Base-by-base conservation (phyloP, 2,113 vertebrate species). In the Gnathonemus longibarbis region DNA sequence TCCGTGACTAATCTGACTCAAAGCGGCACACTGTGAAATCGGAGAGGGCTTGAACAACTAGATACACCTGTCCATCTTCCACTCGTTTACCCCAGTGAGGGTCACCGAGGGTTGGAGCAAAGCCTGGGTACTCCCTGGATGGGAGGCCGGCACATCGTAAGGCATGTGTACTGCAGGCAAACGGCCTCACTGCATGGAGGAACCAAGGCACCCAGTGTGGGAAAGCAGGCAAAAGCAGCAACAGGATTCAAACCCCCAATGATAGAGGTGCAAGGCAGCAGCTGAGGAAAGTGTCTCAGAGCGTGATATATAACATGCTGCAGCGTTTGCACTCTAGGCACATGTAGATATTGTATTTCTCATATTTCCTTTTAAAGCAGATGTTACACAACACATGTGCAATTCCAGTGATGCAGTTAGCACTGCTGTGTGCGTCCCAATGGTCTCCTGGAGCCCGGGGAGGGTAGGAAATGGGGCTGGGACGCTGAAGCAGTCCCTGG, bases 1-100 rank as follows among this genome's bases (percentile, higher is more conserved):
- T 83, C 56, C 39, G 74, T 89, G 50, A 89, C 89, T 89, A 56
- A 84, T 84, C 89, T 85, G 52, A 84, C 52, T 89, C 89, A 89
- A 89, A 89, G 74, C 49, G 6, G 66, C 48, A n/a, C 50, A 19
- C 49, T 35, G 85, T 17, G 50, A 52, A 56, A 87, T 87, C 17
- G 50, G 49, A 87, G 85, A 83, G 39, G 46, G 39, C 21, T 27
- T 31, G 11, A 58, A 39, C 13, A 52, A 45, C 49, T 42, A 80
- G 35, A 80, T 39, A 80, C 35, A 80, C n/a, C 62, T 70, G 62
- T 70, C 62, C 74, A 19, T 42, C 74, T 80, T 80, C 74, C 74
- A 80, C 17, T 13, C 74, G 17, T 39, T 80, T 15, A 80, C 31
- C 62, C n/a, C 62, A 27, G n/a, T 70, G 5, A 42, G 74, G 74